phyloP scores from a whole-genome alignment of 2,797 vertebrate genomes.

The Lindbergichthys nudifrons region DNA sequence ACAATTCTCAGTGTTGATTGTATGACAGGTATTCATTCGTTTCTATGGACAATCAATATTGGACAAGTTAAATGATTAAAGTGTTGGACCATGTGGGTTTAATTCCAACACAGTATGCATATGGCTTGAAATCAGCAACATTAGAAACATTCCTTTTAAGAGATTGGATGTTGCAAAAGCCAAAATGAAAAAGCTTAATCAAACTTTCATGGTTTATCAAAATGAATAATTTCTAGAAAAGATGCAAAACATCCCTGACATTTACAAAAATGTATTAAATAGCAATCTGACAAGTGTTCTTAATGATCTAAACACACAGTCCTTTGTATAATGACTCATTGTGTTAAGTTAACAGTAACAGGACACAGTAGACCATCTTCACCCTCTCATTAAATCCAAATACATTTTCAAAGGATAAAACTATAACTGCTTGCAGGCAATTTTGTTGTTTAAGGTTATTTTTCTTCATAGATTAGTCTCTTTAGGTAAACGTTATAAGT shows the following conservation, averaged over 20 bases:
- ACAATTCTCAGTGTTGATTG: background rate
- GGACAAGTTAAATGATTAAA: background rate
- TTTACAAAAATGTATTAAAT: no score
- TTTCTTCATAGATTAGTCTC: background rate
- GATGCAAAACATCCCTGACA: background rate
- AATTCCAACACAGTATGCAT: background rate
- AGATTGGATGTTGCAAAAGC: background rate
- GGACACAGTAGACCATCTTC: background rate
- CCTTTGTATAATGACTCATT: background rate
- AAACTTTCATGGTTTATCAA: background rate
- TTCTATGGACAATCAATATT: background rate
- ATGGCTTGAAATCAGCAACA: background rate
- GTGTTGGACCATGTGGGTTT: background rate
- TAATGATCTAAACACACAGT: constrained; percentile 6
- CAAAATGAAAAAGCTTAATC: background rate
- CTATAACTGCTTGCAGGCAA: no score
- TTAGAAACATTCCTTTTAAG: background rate
- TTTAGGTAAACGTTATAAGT: no score
- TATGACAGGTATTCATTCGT: background rate
- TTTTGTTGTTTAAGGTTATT: background rate
- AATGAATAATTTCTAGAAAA: background rate
- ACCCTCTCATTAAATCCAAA: background rate
- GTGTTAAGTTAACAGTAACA: constrained; percentile 1
- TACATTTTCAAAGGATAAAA: no score
- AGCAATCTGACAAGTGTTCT: background rate